Base-by-base conservation (phyloP, 1,140 invertebrate species). In the Drosophila nikananu region DNA sequence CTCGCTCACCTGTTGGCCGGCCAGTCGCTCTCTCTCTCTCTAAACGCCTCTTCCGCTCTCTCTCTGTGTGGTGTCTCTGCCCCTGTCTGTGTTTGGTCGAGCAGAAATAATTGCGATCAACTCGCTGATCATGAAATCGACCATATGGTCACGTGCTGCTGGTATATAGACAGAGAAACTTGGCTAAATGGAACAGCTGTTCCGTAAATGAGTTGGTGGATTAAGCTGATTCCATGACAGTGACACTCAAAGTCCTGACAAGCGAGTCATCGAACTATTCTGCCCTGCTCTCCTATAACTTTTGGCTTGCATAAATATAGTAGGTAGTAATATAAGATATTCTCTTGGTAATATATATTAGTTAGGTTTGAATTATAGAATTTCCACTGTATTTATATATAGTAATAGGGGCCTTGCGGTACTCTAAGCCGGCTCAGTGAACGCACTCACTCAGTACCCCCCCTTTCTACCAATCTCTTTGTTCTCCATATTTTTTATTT, bases 361-460 rank as follows among this genome's bases (percentile, higher is more conserved):
- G 3, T 41, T 41, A 44, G 9, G 19, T 19, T 52, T 21, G 0
- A 3, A 3, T 32, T 19, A 15, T 19, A 21, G 10, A 25, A 44
- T 13, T 9, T n/a, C 51, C 32, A 42, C 35, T 64, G 62, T 64
- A 30, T 23, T 39, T 2, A 7, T 17, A 15, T 15, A 3, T 13
- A 12, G 19, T 66, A 83, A 86, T 59, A 73, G 57, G 42, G 68
- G 61, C 65, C 65, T 87, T 80, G 77, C 83, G 83, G 83, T 87
- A 80, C 68, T 80, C 44, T 70, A 61, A 86, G 55, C 54, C 80
- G 79, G 63, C 60, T 86, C 76, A 86, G 79, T 86, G 83, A 64
- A 65, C 66, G 55, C 41, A 25, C 21, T 57, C 21, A 46, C 19
- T 17, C 17, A 7, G 10, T 19, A n/a, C 27, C 37, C 25, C 25